These are phyloP conservation scores for Cremastinae sp. DNA, from an alignment of 2,888 invertebrate species.

Conservation along the genomic window DNA sequence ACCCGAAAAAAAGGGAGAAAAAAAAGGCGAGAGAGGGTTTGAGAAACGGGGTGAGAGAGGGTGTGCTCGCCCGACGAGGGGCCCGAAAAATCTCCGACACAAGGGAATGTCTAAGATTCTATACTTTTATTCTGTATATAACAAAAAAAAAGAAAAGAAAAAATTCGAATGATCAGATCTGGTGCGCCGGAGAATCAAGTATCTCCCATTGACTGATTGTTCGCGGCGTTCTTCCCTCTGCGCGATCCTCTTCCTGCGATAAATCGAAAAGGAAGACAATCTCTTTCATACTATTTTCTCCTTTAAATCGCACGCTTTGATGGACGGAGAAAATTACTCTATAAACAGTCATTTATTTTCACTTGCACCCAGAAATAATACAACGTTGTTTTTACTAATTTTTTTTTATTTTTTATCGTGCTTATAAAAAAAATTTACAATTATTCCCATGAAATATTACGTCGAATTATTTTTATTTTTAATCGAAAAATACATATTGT, in stretches of 20 bases:
- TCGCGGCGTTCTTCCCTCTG: slow-evolving; percentile 27
- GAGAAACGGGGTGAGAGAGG: slow-evolving; percentile 27
- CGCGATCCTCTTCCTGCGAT: slow-evolving; percentile 14
- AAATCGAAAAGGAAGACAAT: slow-evolving; percentile 39
- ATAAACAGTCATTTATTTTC: too few species aligned
- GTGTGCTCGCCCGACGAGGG: slow-evolving; percentile 22
- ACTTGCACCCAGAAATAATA: too few species aligned
- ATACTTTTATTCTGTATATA: not conserved
- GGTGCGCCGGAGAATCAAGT: slow-evolving; percentile 73
- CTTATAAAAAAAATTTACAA: too few species aligned
- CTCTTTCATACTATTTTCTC: not conserved
- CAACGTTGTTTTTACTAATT: too few species aligned
- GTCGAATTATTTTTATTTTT: not conserved
- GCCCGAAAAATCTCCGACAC: slow-evolving; percentile 24
- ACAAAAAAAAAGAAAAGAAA: slow-evolving; percentile 47
- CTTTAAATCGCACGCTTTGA: not conserved
- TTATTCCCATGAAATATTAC: too few species aligned
- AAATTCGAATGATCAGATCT: slow-evolving; percentile 73
- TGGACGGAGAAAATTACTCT: slow-evolving; percentile 14
- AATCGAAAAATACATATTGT: too few species aligned
- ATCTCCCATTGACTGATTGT: slow-evolving; percentile 71
- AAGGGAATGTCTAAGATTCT: slow-evolving; percentile 18
- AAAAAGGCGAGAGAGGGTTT: slow-evolving; percentile 33
- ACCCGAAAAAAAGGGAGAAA: slow-evolving; percentile 9
- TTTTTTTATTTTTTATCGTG: too few species aligned